phyloP scores from a whole-genome alignment of 2,888 invertebrate genomes.

The Parasteatoda lunata region DNA sequence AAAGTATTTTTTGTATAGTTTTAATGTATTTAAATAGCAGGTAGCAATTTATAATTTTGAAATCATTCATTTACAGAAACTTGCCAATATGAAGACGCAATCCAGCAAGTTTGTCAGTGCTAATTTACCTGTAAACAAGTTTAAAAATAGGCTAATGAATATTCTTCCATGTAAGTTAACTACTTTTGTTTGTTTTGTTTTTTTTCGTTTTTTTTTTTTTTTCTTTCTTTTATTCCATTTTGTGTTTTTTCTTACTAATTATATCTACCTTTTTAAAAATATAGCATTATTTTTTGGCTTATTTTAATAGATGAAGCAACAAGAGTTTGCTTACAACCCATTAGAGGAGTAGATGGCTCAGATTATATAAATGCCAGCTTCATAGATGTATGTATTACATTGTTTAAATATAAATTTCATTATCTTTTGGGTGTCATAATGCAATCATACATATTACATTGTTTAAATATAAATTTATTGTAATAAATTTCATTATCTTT shows the following conservation, averaged over 20 bases:
- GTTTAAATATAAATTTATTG: too few species aligned
- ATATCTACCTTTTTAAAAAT: neutral
- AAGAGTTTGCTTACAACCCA: slow-evolving; percentile 92
- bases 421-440: too few species aligned
- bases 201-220: neutral
- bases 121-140: slow-evolving; percentile 96
- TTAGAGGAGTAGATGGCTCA: slow-evolving; percentile 91
- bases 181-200: neutral
- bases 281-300: neutral
- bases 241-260: neutral
- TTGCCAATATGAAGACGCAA: slow-evolving; percentile 94
- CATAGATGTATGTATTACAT: slow-evolving; percentile 82
- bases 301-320: slow-evolving; percentile 83
- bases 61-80: slow-evolving; percentile 77
- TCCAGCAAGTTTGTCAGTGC: slow-evolving; percentile 96
- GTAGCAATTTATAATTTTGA: neutral
- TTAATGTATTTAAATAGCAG: neutral
- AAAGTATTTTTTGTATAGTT: neutral
- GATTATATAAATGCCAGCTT: slow-evolving; percentile 99
- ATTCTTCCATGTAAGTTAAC: slow-evolving; percentile 86
- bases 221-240: neutral
- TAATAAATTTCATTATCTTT: too few species aligned
- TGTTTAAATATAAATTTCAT: neutral
- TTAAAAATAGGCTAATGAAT: slow-evolving; percentile 98
- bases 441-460: too few species aligned